Base-by-base conservation (phyloP, 2,113 vertebrate genomes). In the Piaya cayana region DNA sequence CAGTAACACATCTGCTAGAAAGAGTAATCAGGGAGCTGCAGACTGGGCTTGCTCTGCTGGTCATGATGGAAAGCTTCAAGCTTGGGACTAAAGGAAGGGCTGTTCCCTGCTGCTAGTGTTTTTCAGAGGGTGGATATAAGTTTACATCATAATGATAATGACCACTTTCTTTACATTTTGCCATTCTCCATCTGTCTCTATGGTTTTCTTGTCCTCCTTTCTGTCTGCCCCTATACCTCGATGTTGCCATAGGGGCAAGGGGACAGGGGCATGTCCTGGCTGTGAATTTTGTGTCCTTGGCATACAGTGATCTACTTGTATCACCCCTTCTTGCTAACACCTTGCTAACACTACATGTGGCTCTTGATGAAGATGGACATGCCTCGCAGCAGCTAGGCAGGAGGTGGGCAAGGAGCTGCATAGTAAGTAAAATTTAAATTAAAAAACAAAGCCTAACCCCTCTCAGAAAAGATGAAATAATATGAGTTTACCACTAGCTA, bases 101-200 rank as follows among this genome's bases (percentile, higher is more conserved):
- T 70, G n/a, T 88, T 80, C 26, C 20, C 22, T 53, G 21, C 43
- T 65, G 45, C 39, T 50, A 20, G 26, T 37, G 53, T 65, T 53
- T 64, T 74, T 55, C 56, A 43, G 43, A 23, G 39, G 3, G 12
- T 74, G 29, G 20, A 15, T 43, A 30, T 30, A 78, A 25, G 23
- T 63, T 47, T 59, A 32, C 5, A 21, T 47, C 70, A 70, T 19
- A 18, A 21, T 37, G 21, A 82, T 52, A 74, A 53, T 42, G 21
- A n/a, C 19, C 29, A 64, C 27, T n/a, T 83, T 34, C 55, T 71
- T 75, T 45, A 47, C 12, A 5, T 76, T 75, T 64, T 76, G 69
- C 37, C 15, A n/a, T 26, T 76, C 6, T 1, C 34, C 47, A 34
- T 65, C 1, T 0, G n/a, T 70, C 20, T 23, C 13, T 1, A 0